phyloP scores from a whole-genome alignment of 2,113 vertebrate genomes.

The Megaceryle maxima region DNA sequence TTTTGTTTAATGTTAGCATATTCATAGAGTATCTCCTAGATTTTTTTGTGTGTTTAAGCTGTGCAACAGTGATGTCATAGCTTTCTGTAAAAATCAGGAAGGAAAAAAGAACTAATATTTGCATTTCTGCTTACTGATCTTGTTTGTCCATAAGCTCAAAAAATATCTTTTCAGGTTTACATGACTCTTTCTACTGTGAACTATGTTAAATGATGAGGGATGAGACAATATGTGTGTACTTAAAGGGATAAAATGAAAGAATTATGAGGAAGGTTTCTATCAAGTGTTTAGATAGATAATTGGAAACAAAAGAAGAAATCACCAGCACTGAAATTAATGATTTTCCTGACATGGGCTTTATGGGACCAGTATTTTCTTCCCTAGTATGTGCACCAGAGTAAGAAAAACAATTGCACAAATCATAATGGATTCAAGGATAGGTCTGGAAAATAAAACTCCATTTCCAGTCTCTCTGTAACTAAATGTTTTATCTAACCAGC shows the following conservation, averaged over 20 bases:
- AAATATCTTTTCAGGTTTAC: background rate
- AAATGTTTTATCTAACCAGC: background rate
- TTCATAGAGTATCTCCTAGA: background rate
- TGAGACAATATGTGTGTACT: background rate
- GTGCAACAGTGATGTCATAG: background rate
- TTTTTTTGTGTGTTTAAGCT: background rate
- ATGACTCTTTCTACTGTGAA: background rate
- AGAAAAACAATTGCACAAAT: background rate
- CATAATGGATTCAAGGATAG: background rate
- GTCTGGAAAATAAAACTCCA: background rate
- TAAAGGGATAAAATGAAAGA: background rate
- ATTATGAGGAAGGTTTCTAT: background rate
- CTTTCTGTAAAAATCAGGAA: background rate
- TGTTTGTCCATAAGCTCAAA: background rate
- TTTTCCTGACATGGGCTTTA: background rate
- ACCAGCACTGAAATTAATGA: background rate
- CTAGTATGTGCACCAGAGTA: background rate
- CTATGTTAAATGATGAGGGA: background rate
- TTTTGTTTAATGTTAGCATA: background rate
- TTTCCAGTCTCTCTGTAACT: background rate
- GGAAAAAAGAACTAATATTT: conserved; percentile 10
- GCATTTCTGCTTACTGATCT: background rate
- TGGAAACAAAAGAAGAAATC: background rate
- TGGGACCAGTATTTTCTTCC: background rate
- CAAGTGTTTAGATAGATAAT: background rate